Conservation (phyloP, 2,113 vertebrate genomes). For the Chamaea fasciata region DNA sequence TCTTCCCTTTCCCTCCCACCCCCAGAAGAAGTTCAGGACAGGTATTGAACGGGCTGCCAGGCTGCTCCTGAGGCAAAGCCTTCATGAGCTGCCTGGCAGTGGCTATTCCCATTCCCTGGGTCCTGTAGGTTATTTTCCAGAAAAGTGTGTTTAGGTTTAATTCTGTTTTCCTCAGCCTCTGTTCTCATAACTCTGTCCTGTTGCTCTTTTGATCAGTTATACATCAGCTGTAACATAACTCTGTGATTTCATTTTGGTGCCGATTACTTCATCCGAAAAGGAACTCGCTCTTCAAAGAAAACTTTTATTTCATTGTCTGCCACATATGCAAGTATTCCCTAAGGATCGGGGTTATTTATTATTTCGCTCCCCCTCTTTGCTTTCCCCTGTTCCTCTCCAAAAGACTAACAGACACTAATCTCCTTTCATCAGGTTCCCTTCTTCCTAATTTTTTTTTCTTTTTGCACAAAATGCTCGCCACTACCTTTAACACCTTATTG, state of each 20-base stretch:
- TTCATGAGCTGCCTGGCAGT: fast-evolving
- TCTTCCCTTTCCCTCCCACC: neutral
- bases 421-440: conserved; percentile 26
- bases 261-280: conserved; percentile 39
- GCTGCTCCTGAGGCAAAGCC: neutral
- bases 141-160: conserved; percentile 4
- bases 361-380: neutral
- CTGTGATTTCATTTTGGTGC: conserved; percentile 42
- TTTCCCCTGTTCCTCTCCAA: conserved; percentile 27
- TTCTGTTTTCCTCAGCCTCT: neutral
- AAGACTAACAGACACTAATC: conserved; percentile 68
- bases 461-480: conserved; percentile 19
- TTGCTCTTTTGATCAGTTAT: conserved; percentile 39
- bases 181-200: neutral
- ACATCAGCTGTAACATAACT: conserved; percentile 31
- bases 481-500: conserved; percentile 49
- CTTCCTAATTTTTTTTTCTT: conserved; percentile 48
- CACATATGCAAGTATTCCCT: conserved; percentile 36
- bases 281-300: conserved; percentile 54
- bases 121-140: neutral
- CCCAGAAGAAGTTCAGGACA: neutral
- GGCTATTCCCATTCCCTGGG: neutral
- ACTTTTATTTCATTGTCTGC: conserved; percentile 59
- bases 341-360: conserved; percentile 41
- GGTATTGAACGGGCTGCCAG: neutral